These are phyloP conservation scores for Mylabris phalerata DNA, from an alignment of 1,140 invertebrate genomes.

Conservation along the genomic window DNA sequence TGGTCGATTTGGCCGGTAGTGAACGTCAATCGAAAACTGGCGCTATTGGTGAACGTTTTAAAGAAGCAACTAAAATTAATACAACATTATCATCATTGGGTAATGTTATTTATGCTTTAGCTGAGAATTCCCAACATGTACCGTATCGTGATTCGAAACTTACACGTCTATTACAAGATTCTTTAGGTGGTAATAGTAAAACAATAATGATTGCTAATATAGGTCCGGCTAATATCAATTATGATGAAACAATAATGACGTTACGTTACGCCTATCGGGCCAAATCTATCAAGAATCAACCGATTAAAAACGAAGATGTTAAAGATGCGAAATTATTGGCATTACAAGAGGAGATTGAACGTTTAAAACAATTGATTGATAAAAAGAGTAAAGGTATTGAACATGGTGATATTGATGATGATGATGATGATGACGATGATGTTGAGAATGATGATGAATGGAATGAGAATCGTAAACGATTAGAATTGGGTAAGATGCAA, in stretches of 20 bases:
- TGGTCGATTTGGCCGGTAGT: conserved; percentile 73
- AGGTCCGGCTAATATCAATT: conserved; percentile 92
- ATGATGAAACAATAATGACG: conserved; percentile 91
- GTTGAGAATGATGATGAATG: conserved; percentile 35
- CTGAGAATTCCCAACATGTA: conserved; percentile 80
- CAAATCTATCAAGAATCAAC: conserved; percentile 92
- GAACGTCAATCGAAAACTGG: conserved; percentile 90
- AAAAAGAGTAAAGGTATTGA: conserved; percentile 33
- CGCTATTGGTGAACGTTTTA: conserved; percentile 80
- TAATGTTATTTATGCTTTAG: conserved; percentile 92
- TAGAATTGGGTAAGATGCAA: conserved; percentile 39
- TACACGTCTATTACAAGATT: conserved; percentile 87
- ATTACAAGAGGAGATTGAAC: conserved; percentile 38
- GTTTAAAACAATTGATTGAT: conserved; percentile 36
- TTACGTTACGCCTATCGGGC: conserved; percentile 88
- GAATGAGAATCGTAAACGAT: conserved; percentile 24
- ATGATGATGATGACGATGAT: conserved; percentile 24
- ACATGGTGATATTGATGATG: conserved; percentile 19
- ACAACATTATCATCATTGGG: conserved; percentile 84
- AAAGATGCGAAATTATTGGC: conserved; percentile 38
- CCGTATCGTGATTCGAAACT: conserved; percentile 94
- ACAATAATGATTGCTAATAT: conserved; percentile 97
- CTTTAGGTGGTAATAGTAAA: conserved; percentile 90
- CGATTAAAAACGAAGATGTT: conserved; percentile 92
- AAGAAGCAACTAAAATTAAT: conserved; percentile 95